phyloP scores from a whole-genome alignment of 2,888 invertebrate species.

The Heliconius erato region DNA sequence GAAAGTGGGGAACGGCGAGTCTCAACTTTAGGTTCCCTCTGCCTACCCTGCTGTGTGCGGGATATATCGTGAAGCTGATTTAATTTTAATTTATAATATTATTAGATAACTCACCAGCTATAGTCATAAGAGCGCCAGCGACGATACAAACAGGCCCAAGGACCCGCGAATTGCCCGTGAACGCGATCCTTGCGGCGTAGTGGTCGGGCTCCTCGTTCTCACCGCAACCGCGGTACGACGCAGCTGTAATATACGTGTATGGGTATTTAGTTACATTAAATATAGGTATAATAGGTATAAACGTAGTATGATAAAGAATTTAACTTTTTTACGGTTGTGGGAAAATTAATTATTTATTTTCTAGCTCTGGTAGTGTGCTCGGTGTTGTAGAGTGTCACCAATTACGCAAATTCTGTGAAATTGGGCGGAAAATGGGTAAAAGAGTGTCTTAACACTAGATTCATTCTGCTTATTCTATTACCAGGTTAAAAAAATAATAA shows the following conservation, averaged over 20 bases:
- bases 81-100: neutral
- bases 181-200: conserved; percentile 89
- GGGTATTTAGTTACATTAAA: neutral
- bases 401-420: too few relatives aligned
- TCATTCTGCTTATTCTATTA: too few relatives aligned
- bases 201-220: conserved; percentile 90
- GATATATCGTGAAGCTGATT: too few relatives aligned
- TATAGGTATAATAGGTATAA: neutral
- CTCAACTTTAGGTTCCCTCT: too few relatives aligned
- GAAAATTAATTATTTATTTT: too few relatives aligned
- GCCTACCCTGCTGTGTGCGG: too few relatives aligned
- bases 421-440: too few relatives aligned
- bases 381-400: too few relatives aligned
- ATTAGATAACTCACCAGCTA: conserved; percentile 69
- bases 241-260: conserved; percentile 80
- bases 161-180: conserved; percentile 90
- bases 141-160: conserved; percentile 91
- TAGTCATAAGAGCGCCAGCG: conserved; percentile 90
- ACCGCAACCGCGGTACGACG: conserved; percentile 90
- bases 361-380: too few relatives aligned
- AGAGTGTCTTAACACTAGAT: too few relatives aligned
- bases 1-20: too few relatives aligned
- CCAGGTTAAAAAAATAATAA: too few relatives aligned
- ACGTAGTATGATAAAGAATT: neutral
- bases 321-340: neutral